Evolutionary conservation across 2,113 vertebrate species (phyloP), one percentile per base, ranked within the genome.

Genomic region (Loxodonta africana): DNA sequence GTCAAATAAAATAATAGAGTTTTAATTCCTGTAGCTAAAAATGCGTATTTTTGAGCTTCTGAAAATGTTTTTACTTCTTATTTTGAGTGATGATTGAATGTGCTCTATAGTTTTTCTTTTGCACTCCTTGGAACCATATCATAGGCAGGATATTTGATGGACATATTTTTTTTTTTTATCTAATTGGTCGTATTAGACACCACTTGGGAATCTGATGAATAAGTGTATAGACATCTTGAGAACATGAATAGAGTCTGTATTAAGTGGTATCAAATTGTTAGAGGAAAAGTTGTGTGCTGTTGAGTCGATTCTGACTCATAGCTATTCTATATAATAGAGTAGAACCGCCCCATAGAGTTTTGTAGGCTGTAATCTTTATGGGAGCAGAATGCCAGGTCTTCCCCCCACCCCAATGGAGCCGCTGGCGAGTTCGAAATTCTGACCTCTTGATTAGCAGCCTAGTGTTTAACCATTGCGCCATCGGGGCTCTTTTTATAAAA

Each of bases 11-110:
- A 88, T 81, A 88, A 89, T 89, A 71, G 23, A 91, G 3, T 92
- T 95, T 95, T 84, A 96, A 88, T 92, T 96, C 15, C 7, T 5
- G 5, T 74, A 80, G 65, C 90, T 91, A 60, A 91, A 88, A 73
- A 51, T 17, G 65, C 57, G 9, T 41, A 46, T 67, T 85, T 94
- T 90, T 96, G 63, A 88, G 25, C 26, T 87, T 90, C 95, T 76
- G 60, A 96, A 80, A 93, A 76, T 91, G 37, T 37, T 86, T 92
- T 91, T 17, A 81, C n/a, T n/a, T 95, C 41, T n/a, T 95, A 63
- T 87, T 67, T 37, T 89, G 83, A 96, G 69, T 74, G 62, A 41
- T 6, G 77, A 28, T 76, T 84, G 84, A 65, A 67, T 89, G 37
- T 7, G 41, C 37, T 77, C 8, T 57, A 46, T 33, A 73, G 74